phyloP scores from a whole-genome alignment of 2,797 vertebrate genomes.

The Nothura maculosa region DNA sequence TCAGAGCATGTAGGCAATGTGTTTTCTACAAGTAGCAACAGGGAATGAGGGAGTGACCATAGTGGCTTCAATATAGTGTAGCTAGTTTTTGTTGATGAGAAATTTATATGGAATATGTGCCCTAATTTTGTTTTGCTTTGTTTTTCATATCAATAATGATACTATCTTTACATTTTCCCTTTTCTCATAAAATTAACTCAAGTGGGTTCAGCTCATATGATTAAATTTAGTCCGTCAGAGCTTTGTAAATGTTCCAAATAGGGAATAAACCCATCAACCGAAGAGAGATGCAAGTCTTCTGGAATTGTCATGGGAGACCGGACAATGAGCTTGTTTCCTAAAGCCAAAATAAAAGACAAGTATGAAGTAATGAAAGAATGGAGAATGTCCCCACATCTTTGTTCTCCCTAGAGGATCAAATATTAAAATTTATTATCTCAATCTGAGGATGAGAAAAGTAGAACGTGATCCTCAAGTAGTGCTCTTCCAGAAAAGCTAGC shows the following conservation, averaged over 20 bases:
- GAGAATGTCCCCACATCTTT: neutral
- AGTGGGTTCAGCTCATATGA: neutral
- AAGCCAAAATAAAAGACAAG: neutral
- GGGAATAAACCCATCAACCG: neutral
- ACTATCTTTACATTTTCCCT: neutral
- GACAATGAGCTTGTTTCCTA: neutral
- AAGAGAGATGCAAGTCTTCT: neutral
- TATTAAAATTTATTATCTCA: neutral
- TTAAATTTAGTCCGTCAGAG: neutral
- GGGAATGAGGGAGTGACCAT: accelerated
- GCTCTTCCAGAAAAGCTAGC: neutral
- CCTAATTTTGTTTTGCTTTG: neutral
- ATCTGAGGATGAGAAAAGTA: neutral
- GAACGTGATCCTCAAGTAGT: neutral
- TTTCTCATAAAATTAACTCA: neutral
- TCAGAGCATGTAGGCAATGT: neutral
- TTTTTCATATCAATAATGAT: accelerated
- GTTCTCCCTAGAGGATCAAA: neutral
- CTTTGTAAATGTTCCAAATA: neutral
- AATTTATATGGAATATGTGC: neutral
- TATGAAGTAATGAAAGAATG: neutral
- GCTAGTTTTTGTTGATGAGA: accelerated
- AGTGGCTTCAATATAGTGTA: neutral
- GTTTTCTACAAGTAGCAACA: neutral
- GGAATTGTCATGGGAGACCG: neutral